These are phyloP conservation scores for Drosophila willistoni DNA, from an alignment of 1,140 invertebrate genomes.

Conservation along the genomic window DNA sequence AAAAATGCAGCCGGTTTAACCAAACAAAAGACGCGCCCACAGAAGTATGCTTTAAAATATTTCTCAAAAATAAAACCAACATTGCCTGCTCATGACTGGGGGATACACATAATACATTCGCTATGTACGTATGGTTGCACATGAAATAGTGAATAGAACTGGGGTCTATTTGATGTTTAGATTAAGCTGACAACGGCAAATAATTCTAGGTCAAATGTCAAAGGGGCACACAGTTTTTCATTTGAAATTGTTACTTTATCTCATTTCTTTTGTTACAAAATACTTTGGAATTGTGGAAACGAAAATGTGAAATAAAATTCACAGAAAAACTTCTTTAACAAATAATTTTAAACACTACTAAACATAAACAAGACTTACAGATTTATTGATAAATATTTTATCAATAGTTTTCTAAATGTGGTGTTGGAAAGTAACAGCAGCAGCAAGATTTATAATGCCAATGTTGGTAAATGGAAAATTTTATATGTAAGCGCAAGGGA, in stretches of 20 bases:
- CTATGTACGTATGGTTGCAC: constrained; percentile 34
- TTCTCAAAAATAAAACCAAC: constrained; percentile 36
- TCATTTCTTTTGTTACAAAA: background rate
- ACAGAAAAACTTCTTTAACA: no score
- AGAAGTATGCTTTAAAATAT: constrained; percentile 69
- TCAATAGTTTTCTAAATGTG: no score
- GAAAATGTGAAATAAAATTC: no score
- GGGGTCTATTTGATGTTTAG: constrained; percentile 38
- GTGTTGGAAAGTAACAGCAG: no score
- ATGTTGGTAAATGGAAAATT: no score
- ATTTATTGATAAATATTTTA: no score
- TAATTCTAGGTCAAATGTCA: background rate
- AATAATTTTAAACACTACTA: no score
- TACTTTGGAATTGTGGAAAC: no score
- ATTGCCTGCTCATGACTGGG: constrained; percentile 42
- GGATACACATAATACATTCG: constrained; percentile 18
- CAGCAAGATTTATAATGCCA: no score
- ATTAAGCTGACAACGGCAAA: constrained; percentile 3
- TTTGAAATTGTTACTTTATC: background rate
- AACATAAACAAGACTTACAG: no score
- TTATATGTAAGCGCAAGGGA: no score
- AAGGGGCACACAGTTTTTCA: background rate
- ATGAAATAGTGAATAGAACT: constrained; percentile 18
- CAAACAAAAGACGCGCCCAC: constrained; percentile 59
- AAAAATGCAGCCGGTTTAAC: constrained; percentile 27